Evolutionary conservation across 1,140 invertebrate species (phyloP).

Genomic region (Drosophila insularis): DNA sequence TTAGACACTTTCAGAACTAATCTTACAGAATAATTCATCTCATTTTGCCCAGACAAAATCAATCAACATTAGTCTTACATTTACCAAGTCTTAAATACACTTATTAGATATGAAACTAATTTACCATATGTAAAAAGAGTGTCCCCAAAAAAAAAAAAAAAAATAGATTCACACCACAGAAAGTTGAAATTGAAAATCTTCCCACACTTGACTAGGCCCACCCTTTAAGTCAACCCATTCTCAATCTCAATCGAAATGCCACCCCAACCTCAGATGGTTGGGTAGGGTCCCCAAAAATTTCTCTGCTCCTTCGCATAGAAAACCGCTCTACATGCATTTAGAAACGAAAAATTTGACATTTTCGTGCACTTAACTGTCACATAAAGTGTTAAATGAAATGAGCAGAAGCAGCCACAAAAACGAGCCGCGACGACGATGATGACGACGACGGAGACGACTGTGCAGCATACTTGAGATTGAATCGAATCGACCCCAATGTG

Average conservation of each 20-base stretch:
- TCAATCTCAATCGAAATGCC: neutral
- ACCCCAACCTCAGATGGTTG: conserved; percentile 1
- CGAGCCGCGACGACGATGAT: conserved; percentile 48
- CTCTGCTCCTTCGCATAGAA: conserved; percentile 26
- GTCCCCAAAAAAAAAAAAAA: conserved; percentile 14
- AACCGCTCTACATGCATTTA: conserved; percentile 51
- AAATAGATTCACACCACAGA: conserved; percentile 10
- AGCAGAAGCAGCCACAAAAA: conserved; percentile 62
- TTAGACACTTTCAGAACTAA: too few species aligned
- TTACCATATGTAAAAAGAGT: neutral
- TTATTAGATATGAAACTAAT: conserved; percentile 20
- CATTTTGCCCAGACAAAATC: too few species aligned
- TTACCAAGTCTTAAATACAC: too few species aligned
- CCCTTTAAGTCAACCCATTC: conserved; percentile 21
- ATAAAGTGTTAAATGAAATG: conserved; percentile 81
- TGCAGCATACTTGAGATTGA: conserved; percentile 67
- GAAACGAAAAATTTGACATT: conserved; percentile 76
- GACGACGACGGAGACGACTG: conserved; percentile 30
- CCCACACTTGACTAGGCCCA: conserved; percentile 66
- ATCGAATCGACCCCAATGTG: conserved; percentile 63
- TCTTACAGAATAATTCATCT: too few species aligned
- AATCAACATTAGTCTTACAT: too few species aligned
- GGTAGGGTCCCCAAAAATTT: neutral
- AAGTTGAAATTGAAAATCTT: conserved; percentile 49
- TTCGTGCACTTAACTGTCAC: conserved; percentile 75